Conservation (phyloP, 37 sponge, comb jelly and placozoan species). For the Haliclona indistincta region DNA sequence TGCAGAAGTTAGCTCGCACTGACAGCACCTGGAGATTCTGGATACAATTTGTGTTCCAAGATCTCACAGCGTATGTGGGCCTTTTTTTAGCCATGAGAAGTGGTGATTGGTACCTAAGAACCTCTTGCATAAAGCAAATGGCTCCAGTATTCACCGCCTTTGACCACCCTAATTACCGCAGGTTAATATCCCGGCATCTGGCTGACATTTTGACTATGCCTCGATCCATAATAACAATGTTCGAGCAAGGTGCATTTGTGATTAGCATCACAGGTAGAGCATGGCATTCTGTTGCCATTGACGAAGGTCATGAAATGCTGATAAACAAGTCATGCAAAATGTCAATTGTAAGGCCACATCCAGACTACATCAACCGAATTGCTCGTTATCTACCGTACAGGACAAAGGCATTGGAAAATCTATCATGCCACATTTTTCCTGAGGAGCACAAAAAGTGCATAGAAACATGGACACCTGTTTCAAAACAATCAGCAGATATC, state of each 20-base stretch:
- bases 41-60: constrained; percentile 21
- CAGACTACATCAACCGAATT: constrained; percentile 26
- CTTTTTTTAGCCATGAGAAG: constrained; percentile 15
- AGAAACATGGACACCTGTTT: background rate
- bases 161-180: constrained; percentile 4
- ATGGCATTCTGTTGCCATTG: constrained; percentile 31
- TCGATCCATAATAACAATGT: background rate
- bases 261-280: background rate
- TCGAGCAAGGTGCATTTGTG: constrained; percentile 5
- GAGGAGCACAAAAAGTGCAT: background rate
- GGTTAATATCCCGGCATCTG: constrained; percentile 10
- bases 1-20: background rate
- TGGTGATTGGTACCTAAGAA: constrained; percentile 22
- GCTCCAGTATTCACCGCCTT: constrained; percentile 20
- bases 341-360: constrained; percentile 16
- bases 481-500: background rate
- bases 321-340: constrained; percentile 15
- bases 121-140: constrained; percentile 14
- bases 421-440: constrained; percentile 10
- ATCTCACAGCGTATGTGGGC: constrained; percentile 5
- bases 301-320: constrained; percentile 21
- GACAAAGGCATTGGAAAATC: background rate
- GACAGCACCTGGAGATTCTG: constrained; percentile 35
- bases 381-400: constrained; percentile 19
- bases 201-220: constrained; percentile 8